These are phyloP conservation scores for Cryptoleucopteryx plumbea DNA, from an alignment of 2,113 vertebrate genomes.

Conservation along the genomic window DNA sequence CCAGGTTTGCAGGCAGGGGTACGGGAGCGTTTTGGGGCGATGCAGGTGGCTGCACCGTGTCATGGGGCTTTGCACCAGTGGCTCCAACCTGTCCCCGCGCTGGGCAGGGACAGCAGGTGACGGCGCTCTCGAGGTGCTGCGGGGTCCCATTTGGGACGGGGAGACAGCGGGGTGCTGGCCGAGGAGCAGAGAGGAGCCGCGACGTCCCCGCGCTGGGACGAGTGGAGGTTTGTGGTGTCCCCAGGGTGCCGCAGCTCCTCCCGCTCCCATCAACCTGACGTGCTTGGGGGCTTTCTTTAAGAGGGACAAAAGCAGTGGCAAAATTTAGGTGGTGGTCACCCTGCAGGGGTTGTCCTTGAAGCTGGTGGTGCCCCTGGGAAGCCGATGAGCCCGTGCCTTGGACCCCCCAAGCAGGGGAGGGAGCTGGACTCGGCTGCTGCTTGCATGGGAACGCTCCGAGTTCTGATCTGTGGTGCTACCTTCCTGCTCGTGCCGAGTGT, in stretches of 20 bases:
- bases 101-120: neutral
- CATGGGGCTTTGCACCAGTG: neutral
- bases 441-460: accelerated
- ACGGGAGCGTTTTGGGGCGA: accelerated
- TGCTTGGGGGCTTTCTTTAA: too few relatives aligned
- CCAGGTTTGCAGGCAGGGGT: neutral
- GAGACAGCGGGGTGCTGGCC: neutral
- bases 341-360: neutral
- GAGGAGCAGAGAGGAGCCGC: neutral
- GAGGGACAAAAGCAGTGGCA: too few relatives aligned
- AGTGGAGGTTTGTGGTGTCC: neutral
- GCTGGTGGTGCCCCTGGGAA: neutral
- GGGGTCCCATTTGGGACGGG: neutral
- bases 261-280: neutral
- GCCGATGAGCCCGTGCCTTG: neutral
- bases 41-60: neutral
- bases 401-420: neutral
- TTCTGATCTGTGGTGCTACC: neutral
- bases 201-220: neutral
- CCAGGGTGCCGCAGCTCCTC: accelerated
- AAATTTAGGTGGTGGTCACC: too few relatives aligned
- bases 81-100: neutral
- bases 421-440: neutral
- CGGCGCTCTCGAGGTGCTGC: neutral
- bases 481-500: neutral